Percentiles rank a stretch among this genome's conserved stretches.
phyloP scores from a whole-genome alignment of 2,888 invertebrate genomes.

The Meteorus cinctellus region DNA sequence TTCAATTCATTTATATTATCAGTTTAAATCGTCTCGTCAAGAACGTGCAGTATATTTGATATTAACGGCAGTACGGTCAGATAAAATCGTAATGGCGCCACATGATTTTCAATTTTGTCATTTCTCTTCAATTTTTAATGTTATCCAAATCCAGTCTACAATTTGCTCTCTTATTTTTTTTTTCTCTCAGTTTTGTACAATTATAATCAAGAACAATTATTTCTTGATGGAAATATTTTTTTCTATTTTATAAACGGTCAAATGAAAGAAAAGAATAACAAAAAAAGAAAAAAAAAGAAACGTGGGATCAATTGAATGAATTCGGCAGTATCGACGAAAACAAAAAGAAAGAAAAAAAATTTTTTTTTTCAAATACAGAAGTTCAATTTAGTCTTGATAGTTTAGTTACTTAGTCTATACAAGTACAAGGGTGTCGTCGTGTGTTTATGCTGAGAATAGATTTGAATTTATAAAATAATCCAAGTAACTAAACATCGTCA shows the following conservation, averaged over 20 bases:
- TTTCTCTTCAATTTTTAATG: neutral
- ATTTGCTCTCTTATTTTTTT: constrained; percentile 16
- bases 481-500: constrained; percentile 22
- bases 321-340: neutral
- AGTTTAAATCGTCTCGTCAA: constrained; percentile 23
- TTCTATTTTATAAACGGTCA: neutral
- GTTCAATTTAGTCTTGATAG: neutral
- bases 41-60: constrained; percentile 34
- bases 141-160: constrained; percentile 24
- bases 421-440: constrained; percentile 10
- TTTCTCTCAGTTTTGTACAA: constrained; percentile 6
- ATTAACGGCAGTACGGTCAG: constrained; percentile 61
- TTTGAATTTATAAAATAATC: constrained; percentile 1
- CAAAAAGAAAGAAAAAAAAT: neutral
- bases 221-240: constrained; percentile 25
- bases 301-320: neutral
- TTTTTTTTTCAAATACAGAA: neutral
- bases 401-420: constrained; percentile 24
- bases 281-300: neutral
- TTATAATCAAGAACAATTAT: constrained; percentile 13
- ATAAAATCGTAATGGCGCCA: constrained; percentile 48
- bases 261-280: neutral
- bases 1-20: constrained; percentile 5
- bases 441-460: neutral
- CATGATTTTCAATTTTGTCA: constrained; percentile 14